A percentile compares a stretch with the other conserved stretches of the same genome.
Conservation (phyloP, 2,797 vertebrate species). For the Fringilla coelebs region DNA sequence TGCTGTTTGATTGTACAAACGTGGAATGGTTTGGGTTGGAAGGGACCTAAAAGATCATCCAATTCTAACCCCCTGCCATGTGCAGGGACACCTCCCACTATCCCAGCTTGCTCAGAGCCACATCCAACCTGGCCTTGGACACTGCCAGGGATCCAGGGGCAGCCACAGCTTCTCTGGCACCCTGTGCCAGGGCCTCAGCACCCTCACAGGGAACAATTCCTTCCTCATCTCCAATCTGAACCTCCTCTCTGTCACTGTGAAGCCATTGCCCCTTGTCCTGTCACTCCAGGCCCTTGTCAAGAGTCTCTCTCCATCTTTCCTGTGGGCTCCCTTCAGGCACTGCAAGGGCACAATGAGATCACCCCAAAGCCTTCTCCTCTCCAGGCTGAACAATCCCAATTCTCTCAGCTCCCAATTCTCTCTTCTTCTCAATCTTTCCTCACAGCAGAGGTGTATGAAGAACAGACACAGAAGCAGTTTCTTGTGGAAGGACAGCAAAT, state of each 20-base stretch:
- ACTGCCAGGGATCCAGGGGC: not conserved
- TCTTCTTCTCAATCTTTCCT: not conserved
- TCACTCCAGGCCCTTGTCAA: not conserved
- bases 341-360: rapidly evolving
- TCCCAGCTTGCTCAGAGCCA: rapidly evolving
- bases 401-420: not conserved
- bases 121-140: not conserved
- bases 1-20: not conserved
- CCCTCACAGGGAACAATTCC: not conserved
- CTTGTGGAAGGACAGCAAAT: not conserved
- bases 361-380: not conserved
- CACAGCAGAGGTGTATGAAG: not conserved
- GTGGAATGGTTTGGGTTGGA: not conserved
- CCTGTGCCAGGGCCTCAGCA: not conserved
- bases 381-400: not conserved
- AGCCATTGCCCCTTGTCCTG: not conserved
- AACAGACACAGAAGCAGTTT: not conserved
- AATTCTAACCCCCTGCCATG: rapidly evolving
- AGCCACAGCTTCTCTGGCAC: not conserved
- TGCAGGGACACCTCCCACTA: not conserved
- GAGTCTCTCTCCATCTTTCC: not conserved
- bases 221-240: rapidly evolving
- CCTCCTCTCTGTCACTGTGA: rapidly evolving
- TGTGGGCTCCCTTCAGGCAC: not conserved
- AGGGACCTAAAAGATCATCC: rapidly evolving